These are phyloP conservation scores for Muscina levida DNA, from an alignment of 2,888 invertebrate genomes.

Conservation along the genomic window DNA sequence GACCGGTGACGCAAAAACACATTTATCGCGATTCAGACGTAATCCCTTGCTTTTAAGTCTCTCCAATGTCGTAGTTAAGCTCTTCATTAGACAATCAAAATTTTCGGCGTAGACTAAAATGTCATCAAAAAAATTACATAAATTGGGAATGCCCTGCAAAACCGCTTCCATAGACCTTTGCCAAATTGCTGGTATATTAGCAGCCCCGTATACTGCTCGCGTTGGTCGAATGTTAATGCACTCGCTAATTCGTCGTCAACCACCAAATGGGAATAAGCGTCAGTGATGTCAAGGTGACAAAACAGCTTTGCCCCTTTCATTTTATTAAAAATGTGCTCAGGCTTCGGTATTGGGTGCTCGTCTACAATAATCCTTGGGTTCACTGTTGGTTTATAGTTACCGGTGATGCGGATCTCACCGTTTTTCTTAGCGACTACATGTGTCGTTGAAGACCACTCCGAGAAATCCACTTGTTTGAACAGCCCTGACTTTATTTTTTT, in stretches of 20 bases:
- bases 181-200: constrained; percentile 49
- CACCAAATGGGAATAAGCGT: constrained; percentile 9
- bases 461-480: constrained; percentile 48
- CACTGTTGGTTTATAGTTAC: constrained; percentile 59
- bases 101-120: constrained; percentile 13
- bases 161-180: constrained; percentile 40
- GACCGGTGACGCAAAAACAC: constrained; percentile 5
- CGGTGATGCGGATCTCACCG: constrained; percentile 40
- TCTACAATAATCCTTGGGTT: constrained; percentile 52
- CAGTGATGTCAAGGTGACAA: constrained; percentile 19
- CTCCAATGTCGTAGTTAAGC: neutral
- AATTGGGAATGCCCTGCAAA: constrained; percentile 39
- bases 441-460: constrained; percentile 51
- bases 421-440: constrained; percentile 53
- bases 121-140: constrained; percentile 34
- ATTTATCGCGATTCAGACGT: constrained; percentile 16
- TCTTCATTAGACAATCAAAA: neutral
- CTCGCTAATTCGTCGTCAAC: constrained; percentile 46
- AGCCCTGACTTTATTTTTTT: constrained; percentile 43
- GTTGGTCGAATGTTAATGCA: constrained; percentile 45
- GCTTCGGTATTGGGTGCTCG: constrained; percentile 38
- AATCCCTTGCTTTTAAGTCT: neutral
- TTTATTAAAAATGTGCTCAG: constrained; percentile 41
- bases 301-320: constrained; percentile 36
- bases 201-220: constrained; percentile 58